Evolutionary conservation across 37 sponge, comb jelly and placozoan species (phyloP).

Genomic region (Oscarella lobularis): DNA sequence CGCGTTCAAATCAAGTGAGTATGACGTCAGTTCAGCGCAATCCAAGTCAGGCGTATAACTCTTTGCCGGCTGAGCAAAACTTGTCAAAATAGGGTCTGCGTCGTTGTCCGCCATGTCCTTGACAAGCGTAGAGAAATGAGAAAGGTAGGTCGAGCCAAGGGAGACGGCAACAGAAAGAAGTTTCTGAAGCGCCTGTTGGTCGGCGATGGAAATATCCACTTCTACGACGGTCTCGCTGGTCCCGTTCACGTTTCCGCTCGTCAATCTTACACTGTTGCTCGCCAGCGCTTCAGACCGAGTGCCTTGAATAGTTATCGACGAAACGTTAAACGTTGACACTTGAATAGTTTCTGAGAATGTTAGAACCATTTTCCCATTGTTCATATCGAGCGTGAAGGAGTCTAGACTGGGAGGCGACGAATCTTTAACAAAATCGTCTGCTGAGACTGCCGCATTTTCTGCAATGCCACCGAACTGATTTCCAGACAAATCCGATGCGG

Average conservation of each 20-base stretch:
- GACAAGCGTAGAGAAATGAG: slow-evolving; percentile 1
- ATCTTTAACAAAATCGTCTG: slow-evolving; percentile 44
- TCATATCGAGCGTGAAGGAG: slow-evolving; percentile 57
- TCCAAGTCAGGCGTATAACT: slow-evolving; percentile 5
- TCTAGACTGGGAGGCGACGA: slow-evolving; percentile 46
- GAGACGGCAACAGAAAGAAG: background rate
- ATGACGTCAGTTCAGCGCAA: slow-evolving; percentile 26
- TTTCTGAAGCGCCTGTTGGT: slow-evolving; percentile 9
- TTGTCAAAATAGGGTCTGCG: background rate
- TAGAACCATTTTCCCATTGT: slow-evolving; percentile 41
- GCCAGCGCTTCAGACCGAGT: background rate
- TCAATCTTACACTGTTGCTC: slow-evolving; percentile 4
- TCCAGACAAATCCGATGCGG: slow-evolving; percentile 35
- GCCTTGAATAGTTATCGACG: slow-evolving; percentile 31
- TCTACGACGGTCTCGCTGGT: slow-evolving; percentile 3
- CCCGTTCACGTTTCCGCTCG: background rate
- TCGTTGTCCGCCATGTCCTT: slow-evolving; percentile 20
- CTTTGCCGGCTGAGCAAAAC: background rate
- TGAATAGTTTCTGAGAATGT: slow-evolving; percentile 56
- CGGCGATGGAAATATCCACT: slow-evolving; percentile 33
- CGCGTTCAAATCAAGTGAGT: slow-evolving; percentile 20
- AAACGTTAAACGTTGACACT: slow-evolving; percentile 26
- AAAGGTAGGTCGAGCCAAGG: background rate
- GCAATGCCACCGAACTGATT: slow-evolving; percentile 25
- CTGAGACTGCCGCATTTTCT: slow-evolving; percentile 10